Percentiles rank a stretch among this genome's conserved stretches.
phyloP scores from a whole-genome alignment of 2,113 vertebrate genomes.

The Mastomys coucha region DNA sequence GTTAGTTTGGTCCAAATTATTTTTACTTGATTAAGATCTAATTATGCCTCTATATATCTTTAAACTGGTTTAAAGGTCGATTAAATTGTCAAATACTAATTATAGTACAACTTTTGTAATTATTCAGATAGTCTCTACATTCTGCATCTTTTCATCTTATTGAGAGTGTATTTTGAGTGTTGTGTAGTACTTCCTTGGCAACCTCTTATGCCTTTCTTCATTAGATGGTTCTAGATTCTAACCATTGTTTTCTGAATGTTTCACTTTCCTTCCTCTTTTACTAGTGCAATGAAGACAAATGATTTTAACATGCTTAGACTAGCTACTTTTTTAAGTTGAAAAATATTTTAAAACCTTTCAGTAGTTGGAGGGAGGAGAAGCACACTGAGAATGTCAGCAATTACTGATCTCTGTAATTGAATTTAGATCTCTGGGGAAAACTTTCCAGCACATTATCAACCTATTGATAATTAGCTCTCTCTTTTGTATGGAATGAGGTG shows the following conservation, averaged over 20 bases:
- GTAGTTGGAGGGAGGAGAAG: neutral
- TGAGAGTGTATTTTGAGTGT: neutral
- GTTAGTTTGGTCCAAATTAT: neutral
- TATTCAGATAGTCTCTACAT: neutral
- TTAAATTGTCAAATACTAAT: neutral
- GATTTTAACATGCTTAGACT: neutral
- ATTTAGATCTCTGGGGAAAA: neutral
- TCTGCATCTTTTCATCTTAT: conserved; percentile 12
- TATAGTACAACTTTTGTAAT: neutral
- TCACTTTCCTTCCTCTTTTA: neutral
- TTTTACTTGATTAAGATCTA: neutral
- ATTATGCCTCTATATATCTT: neutral
- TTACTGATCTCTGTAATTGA: neutral
- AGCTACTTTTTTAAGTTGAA: neutral
- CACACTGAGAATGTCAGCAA: neutral
- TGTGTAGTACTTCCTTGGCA: neutral
- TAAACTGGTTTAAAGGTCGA: neutral
- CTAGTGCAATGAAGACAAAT: neutral
- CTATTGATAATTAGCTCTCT: conserved; percentile 17
- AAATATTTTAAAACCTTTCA: conserved; percentile 26
- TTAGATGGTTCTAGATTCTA: neutral
- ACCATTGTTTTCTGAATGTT: neutral
- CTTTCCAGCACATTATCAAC: neutral
- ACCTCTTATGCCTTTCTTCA: neutral
- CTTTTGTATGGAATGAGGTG: neutral